Evolutionary conservation across 2,113 vertebrate species (phyloP).

Genomic region (Campylomormyrus tamandua): DNA sequence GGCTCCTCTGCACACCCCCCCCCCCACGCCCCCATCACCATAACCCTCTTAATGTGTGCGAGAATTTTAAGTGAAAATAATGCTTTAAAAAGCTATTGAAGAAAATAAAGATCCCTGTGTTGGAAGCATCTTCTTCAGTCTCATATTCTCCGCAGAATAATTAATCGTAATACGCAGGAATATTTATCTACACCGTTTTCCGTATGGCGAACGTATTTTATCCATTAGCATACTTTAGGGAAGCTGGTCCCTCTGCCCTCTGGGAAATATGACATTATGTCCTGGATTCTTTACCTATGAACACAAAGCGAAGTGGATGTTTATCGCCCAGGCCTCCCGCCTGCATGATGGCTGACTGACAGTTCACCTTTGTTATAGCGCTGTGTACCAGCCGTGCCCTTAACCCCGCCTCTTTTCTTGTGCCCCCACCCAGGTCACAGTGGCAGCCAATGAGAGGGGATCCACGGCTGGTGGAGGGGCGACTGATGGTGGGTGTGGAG

Average conservation of each 20-base stretch:
- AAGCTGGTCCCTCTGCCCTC: background rate
- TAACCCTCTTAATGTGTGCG: background rate
- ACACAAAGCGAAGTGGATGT: conserved; percentile 57
- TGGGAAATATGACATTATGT: conserved; percentile 39
- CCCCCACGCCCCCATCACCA: background rate
- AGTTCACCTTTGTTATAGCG: conserved; percentile 61
- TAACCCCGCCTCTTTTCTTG: conserved; percentile 37
- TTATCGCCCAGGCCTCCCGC: conserved; percentile 59
- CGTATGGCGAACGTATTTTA: background rate
- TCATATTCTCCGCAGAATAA: background rate
- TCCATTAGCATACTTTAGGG: background rate
- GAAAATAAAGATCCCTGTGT: background rate
- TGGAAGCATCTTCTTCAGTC: background rate
- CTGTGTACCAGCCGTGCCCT: conserved; percentile 62
- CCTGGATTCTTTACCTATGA: conserved; percentile 61
- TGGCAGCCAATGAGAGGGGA: conserved; percentile 33
- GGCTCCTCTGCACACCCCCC: background rate
- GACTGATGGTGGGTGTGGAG: conserved; percentile 53
- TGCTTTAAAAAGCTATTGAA: background rate
- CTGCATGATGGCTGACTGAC: conserved; percentile 65
- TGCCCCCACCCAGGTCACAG: conserved; percentile 43
- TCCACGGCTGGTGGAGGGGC: conserved; percentile 39
- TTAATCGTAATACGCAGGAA: background rate
- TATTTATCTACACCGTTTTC: background rate
- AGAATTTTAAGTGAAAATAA: background rate